Evolutionary conservation across 2,888 invertebrate genomes (phyloP), one percentile per base, ranked within the genome.

Genomic region (Cheilosia soror): DNA sequence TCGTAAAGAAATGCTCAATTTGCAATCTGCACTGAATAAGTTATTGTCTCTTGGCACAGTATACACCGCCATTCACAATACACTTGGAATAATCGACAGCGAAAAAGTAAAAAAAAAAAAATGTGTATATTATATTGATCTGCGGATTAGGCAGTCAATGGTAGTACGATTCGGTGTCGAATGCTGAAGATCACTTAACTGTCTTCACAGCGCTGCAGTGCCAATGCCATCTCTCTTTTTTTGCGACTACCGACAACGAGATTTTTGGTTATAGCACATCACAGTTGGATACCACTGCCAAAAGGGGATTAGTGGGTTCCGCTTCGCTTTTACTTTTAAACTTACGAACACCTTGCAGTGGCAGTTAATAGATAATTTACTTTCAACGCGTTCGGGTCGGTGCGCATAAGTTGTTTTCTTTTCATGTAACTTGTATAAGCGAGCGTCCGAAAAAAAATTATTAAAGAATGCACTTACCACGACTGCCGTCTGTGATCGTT

Each of bases 281-380:
- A 40, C 49, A 40, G 31, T 55, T 71, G 53, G 58, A 31, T 66
- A 57, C 55, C 66, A 42, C 75, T 57, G 51, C 73, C 51, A 55
- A 37, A 62, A 33, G 83, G 63, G 73, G 76, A 71, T 72, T 66
- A 68, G 62, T 72, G 62, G 81, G 81, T 85, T 87, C 89, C 88
- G 90, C 89, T 90, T 90, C 89, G 89, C 88, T 90, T 91, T 91
- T 90, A 90, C 90, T 91, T 91, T 91, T 90, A 91, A 91, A 89
- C 90, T 89, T 89, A 89, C 88, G 90, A 88, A 89, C 89, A 63
- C 87, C 89, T 87, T 88, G 88, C 84, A 89, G 79, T 88, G 87
- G 85, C 88, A 88, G 89, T 91, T 91, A 91, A 91, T 91, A 89
- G 89, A 88, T 88, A 90, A 90, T 90, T 89, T 89, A 89, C 90